Percentiles rank a stretch among this genome's conserved stretches.
These are phyloP conservation scores for Cantharis rustica DNA, from an alignment of 2,888 invertebrate genomes.

Conservation along the genomic window DNA sequence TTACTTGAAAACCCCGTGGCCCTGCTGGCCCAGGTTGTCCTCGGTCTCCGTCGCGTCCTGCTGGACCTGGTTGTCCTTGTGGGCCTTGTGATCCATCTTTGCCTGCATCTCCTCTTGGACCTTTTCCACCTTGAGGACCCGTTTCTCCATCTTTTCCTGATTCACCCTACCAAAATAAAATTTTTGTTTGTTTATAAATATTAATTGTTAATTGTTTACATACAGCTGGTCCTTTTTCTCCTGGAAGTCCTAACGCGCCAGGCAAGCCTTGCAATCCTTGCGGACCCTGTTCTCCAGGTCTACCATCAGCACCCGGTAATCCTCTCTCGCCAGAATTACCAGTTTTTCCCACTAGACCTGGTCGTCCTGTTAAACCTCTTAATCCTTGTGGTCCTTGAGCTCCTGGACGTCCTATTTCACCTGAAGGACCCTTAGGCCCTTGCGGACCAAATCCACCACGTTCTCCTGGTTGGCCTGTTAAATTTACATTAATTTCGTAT, in stretches of 20 bases:
- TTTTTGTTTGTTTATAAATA: conserved; percentile 7
- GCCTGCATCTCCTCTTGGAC: conserved; percentile 79
- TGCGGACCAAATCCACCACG: conserved; percentile 69
- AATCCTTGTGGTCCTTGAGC: conserved; percentile 63
- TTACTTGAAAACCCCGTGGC: conserved; percentile 79
- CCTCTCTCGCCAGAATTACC: conserved; percentile 76
- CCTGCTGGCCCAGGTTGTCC: conserved; percentile 79
- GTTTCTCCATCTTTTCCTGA: conserved; percentile 80
- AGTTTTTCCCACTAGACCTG: conserved; percentile 72
- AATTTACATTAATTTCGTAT: background rate
- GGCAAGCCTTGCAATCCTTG: conserved; percentile 81
- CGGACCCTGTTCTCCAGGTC: conserved; percentile 80
- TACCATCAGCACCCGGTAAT: conserved; percentile 81
- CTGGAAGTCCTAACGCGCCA: conserved; percentile 77
- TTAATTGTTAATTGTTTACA: conserved; percentile 36
- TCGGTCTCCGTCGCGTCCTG: conserved; percentile 74
- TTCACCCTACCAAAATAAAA: conserved; percentile 64
- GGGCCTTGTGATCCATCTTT: conserved; percentile 78
- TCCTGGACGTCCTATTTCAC: conserved; percentile 65
- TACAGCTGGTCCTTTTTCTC: conserved; percentile 76
- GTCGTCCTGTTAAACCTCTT: conserved; percentile 68
- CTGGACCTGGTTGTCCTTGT: conserved; percentile 73
- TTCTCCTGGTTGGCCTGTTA: conserved; percentile 70
- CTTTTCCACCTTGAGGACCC: conserved; percentile 75
- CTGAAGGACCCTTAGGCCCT: conserved; percentile 67